Conservation (phyloP, 2,113 vertebrate species). For the Corydoras sp. region DNA sequence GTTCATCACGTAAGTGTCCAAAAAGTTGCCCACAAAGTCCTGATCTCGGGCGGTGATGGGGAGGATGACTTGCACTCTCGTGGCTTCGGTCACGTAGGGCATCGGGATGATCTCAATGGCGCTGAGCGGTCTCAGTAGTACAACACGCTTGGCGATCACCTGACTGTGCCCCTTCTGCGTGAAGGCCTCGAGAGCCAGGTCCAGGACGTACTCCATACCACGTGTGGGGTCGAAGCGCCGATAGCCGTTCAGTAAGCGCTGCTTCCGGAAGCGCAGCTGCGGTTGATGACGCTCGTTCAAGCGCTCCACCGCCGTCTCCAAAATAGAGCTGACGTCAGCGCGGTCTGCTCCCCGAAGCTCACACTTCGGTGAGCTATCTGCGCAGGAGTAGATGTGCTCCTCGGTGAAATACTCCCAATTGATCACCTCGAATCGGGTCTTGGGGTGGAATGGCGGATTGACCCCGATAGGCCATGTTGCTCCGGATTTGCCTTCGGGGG, state of each 20-base stretch:
- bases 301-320: constrained; percentile 79
- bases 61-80: constrained; percentile 87
- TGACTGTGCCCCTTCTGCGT: constrained; percentile 87
- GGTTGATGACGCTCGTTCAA: constrained; percentile 86
- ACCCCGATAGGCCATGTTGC: constrained; percentile 89
- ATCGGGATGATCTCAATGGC: constrained; percentile 91
- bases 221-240: constrained; percentile 89
- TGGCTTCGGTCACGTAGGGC: constrained; percentile 94
- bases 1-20: constrained; percentile 85
- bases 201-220: constrained; percentile 91
- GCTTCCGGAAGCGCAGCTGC: constrained; percentile 82
- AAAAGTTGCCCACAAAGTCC: constrained; percentile 77
- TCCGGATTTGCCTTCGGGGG: constrained; percentile 79
- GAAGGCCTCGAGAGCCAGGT: constrained; percentile 82
- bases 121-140: constrained; percentile 81
- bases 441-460: constrained; percentile 79
- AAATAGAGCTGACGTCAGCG: constrained; percentile 70
- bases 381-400: constrained; percentile 85
- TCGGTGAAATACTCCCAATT: constrained; percentile 97
- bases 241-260: constrained; percentile 84
- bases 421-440: constrained; percentile 90
- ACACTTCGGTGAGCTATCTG: constrained; percentile 84
- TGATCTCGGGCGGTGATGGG: constrained; percentile 76
- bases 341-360: constrained; percentile 80
- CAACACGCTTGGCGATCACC: constrained; percentile 79